Evolutionary conservation across 2,797 vertebrate species (phyloP).

Genomic region (Columba guinea): DNA sequence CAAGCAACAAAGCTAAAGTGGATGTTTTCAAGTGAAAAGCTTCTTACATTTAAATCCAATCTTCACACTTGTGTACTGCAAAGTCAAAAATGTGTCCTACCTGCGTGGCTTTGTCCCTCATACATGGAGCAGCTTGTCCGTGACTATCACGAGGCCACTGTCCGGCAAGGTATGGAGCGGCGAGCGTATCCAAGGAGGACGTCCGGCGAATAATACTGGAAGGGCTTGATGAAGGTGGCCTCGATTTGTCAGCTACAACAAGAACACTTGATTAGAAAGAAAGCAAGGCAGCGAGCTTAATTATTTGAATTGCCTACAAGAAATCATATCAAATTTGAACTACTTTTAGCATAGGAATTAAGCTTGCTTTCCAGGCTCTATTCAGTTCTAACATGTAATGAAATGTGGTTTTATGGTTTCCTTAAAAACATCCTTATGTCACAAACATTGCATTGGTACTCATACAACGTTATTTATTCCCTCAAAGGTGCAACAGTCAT

Average conservation of each 20-base stretch:
- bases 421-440: neutral
- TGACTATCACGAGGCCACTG: conserved; percentile 96
- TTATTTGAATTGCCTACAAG: neutral
- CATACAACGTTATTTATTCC: neutral
- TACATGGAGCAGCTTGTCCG: conserved; percentile 87
- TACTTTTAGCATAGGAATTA: neutral
- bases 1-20: neutral
- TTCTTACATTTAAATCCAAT: neutral
- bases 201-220: conserved; percentile 85
- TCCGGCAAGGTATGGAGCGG: conserved; percentile 89
- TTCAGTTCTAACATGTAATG: neutral
- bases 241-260: conserved; percentile 75
- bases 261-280: conserved; percentile 16
- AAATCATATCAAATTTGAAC: neutral
- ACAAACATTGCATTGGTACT: neutral
- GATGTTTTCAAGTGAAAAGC: neutral
- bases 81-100: conserved; percentile 68
- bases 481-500: neutral
- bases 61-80: neutral
- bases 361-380: neutral
- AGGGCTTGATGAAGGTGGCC: conserved; percentile 75
- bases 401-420: neutral
- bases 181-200: conserved; percentile 87
- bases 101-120: conserved; percentile 99
- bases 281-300: neutral